Evolutionary conservation across 1,140 invertebrate species (phyloP), one percentile per base, ranked within the genome.

Genomic region (Sipha flava): DNA sequence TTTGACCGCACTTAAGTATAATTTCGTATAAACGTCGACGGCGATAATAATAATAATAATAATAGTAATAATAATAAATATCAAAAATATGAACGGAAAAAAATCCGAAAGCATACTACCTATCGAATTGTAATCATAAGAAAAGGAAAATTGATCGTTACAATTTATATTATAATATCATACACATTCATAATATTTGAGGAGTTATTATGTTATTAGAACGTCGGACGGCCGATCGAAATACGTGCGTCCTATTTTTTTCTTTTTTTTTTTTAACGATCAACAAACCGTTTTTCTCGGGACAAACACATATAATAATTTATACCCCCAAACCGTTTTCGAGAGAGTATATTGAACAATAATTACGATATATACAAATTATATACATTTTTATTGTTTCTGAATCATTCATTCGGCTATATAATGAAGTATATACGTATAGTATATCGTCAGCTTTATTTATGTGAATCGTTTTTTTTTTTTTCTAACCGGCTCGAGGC

Each of bases 1-100:
- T 70, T 40, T 34, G 49, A 43, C 73, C 52, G 52, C 73, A 77
- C 52, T 77, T 77, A 77, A 77, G 73, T 77, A 16, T 77, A 77
- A 77, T 77, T 77, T 77, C 7, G 21, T 77, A 77, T 40, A 54
- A 77, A 75, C 47, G 72, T 4, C 49, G 52, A 47, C 4, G 49
- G 23, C 31, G 10, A 75, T 34, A 34, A 34, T 34, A 34, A 64
- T 21, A 34, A 34, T 37, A 64, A 66, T 66, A 66, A 66, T 21
- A 34, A 34, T 37, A 64, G 43, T 66, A 66, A 66, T 26, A 54
- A 66, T 66, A 26, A 66, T 54, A 54, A 54, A 54, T 66, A 16
- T 66, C 18, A 64, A 66, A 40, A 23, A 43, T 40, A 43, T 66
- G 12, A 37, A 66, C 31, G 37, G 12, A 64, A 64, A 64, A 68